Conservation (phyloP, 2,113 vertebrate genomes). For the Microtus richardsoni region DNA sequence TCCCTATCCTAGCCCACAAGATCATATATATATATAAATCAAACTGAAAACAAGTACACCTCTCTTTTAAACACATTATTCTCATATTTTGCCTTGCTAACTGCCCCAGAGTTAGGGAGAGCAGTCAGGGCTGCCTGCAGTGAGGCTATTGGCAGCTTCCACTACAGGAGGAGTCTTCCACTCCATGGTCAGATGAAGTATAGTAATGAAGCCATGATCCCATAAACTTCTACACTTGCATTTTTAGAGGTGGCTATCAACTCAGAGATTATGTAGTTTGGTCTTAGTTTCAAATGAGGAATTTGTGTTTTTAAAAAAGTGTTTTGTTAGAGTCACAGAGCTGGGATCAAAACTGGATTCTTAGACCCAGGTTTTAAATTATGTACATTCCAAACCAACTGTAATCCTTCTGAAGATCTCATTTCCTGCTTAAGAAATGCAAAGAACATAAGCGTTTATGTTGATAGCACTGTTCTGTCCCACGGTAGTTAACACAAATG, state of each 20-base stretch:
- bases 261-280: background rate
- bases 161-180: background rate
- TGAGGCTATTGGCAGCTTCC: background rate
- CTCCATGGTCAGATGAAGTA: background rate
- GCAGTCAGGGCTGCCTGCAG: background rate
- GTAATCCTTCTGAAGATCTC: background rate
- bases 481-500: background rate
- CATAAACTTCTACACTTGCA: background rate
- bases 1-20: background rate
- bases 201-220: background rate
- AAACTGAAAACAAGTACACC: background rate
- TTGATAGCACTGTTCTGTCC: background rate
- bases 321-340: background rate
- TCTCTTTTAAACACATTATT: too few relatives aligned
- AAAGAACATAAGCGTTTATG: background rate
- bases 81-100: background rate
- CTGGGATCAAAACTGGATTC: background rate
- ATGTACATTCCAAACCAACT: background rate
- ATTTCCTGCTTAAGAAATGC: background rate
- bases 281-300: slow-evolving; percentile 39
- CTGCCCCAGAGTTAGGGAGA: background rate
- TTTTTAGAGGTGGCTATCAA: background rate
- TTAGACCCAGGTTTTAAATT: background rate
- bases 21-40: background rate
- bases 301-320: background rate